These are phyloP conservation scores for Tylochromis polylepis DNA, from an alignment of 2,113 vertebrate genomes.

Conservation along the genomic window DNA sequence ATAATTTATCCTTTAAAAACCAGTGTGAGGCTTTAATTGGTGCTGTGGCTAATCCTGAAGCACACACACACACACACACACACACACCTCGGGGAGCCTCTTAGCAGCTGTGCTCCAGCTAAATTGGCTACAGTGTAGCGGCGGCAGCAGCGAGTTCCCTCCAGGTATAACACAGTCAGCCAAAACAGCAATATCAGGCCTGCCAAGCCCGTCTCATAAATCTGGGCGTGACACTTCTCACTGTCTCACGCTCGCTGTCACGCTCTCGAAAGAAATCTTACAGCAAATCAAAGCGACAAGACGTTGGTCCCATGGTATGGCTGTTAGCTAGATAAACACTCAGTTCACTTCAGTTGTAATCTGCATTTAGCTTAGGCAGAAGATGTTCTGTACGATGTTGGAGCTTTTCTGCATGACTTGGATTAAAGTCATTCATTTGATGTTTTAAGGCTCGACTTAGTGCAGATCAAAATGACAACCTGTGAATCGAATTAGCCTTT, in stretches of 20 bases:
- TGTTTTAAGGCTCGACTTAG: conserved; percentile 20
- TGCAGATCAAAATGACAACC: not conserved
- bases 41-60: conserved; percentile 64
- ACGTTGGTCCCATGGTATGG: conserved; percentile 13
- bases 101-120: conserved; percentile 69
- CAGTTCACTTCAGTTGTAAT: conserved; percentile 42
- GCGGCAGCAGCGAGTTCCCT: conserved; percentile 44
- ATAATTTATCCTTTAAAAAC: conserved; percentile 74
- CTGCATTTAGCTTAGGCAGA: conserved; percentile 27
- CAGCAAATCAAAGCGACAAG: conserved; percentile 50
- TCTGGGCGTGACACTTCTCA: conserved; percentile 58
- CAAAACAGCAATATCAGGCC: conserved; percentile 46
- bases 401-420: not conserved
- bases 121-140: conserved; percentile 58
- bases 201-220: conserved; percentile 48
- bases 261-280: conserved; percentile 48
- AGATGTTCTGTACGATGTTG: not conserved
- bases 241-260: conserved; percentile 49
- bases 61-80: conserved; percentile 40
- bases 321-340: conserved; percentile 39
- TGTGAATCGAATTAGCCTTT: conserved; percentile 16
- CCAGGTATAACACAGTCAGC: conserved; percentile 55
- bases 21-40: conserved; percentile 71
- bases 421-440: conserved; percentile 34
- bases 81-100: conserved; percentile 63